phyloP scores from a whole-genome alignment of 2,888 invertebrate species.

The Deilephila elpenor region DNA sequence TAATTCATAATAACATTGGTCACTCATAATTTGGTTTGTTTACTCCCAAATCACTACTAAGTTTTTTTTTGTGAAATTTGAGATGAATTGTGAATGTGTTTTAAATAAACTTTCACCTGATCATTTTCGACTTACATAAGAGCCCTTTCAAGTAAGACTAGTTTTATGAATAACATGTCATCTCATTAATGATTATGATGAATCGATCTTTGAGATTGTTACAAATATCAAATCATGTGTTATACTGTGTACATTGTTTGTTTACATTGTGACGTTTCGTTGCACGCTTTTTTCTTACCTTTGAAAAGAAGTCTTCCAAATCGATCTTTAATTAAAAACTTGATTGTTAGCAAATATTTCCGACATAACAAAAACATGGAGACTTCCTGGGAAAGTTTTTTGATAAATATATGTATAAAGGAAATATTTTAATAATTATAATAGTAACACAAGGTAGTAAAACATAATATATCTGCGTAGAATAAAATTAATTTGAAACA shows the following conservation, averaged over 20 bases:
- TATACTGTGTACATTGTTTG: not conserved
- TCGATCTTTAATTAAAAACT: too few relatives aligned
- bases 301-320: not conserved
- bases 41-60: not conserved
- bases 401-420: too few relatives aligned
- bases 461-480: too few relatives aligned
- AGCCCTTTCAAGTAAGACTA: not conserved
- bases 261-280: constrained; percentile 1
- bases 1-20: too few relatives aligned
- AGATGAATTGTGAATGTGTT: not conserved
- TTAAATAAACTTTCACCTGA: not conserved
- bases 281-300: not conserved
- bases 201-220: not conserved
- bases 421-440: too few relatives aligned
- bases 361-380: too few relatives aligned
- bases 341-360: too few relatives aligned
- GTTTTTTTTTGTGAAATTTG: not conserved
- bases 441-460: too few relatives aligned
- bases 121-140: not conserved
- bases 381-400: too few relatives aligned
- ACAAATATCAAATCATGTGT: not conserved
- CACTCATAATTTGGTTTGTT: not conserved
- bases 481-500: too few relatives aligned
- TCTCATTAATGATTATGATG: constrained; percentile 5
- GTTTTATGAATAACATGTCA: constrained; percentile 3